Evolutionary conservation across 2,888 invertebrate genomes (phyloP), one percentile per base, ranked within the genome.

Genomic region (Tipula lateralis): DNA sequence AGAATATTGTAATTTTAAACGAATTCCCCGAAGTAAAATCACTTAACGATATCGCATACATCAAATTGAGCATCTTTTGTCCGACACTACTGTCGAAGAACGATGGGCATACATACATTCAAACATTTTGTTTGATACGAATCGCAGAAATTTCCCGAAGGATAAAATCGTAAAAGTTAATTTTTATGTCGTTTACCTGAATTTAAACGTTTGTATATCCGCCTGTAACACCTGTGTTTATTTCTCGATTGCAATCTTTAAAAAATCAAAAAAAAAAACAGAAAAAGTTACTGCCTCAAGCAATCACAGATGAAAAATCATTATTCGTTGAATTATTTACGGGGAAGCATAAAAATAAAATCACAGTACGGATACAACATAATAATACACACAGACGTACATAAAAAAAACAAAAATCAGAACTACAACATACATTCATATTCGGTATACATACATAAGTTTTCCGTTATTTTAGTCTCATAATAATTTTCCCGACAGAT

Each of bases 381-480:
- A 66, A n/a, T n/a, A n/a, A n/a, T n/a, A n/a, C 66, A 24, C 9
- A 24, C 24, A 9, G 3, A 39, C 13, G 9, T 24, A 50, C 19
- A 66, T 66, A 24, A 66, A 24, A 39, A 39, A 66, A 39, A 39
- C 39, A 39, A 34, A 44, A 44, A 44, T 44, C 44, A 44, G 1
- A 66, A 66, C 66, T 66, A 66, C 24, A 13, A 66, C 24, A 66
- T 24, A n/a, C 44, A 44, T 6, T 4, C 39, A 39, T 1, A 44
- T 44, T 44, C 9, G 44, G 44, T 19, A 44, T 19, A 44, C 9
- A 44, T 66, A 66, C 66, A 66, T 66, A 66, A 66, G 66, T 66
- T 66, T 66, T 66, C 66, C 66, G 66, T 66, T 66, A 66, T 66
- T 66, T 66, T 66, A 66, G 66, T 66, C 66, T 66, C 66, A 66